These are phyloP conservation scores for Nycticorax nycticorax DNA, from an alignment of 2,113 vertebrate genomes.

Conservation along the genomic window DNA sequence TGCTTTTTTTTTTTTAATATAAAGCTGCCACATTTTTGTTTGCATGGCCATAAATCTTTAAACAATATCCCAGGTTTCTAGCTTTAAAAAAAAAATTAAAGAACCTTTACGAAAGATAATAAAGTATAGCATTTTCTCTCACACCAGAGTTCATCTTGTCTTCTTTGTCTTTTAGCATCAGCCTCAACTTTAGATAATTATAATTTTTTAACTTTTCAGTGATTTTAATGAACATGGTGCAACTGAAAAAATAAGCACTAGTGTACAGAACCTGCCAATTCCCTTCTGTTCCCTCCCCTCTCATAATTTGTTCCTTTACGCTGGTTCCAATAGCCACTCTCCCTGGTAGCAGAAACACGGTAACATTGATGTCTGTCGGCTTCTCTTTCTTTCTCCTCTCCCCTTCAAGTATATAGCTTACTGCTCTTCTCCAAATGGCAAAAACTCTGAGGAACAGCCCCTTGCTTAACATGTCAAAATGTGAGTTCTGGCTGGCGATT, in stretches of 20 bases:
- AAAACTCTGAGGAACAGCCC: constrained; percentile 57
- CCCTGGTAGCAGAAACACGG: constrained; percentile 64
- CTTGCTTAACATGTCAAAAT: constrained; percentile 71
- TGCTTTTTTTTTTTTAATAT: neutral
- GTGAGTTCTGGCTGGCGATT: constrained; percentile 68
- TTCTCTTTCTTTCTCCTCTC: constrained; percentile 15
- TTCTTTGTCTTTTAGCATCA: neutral
- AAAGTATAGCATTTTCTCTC: neutral
- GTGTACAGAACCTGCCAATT: neutral
- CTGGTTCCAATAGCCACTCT: constrained; percentile 43
- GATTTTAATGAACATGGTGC: neutral
- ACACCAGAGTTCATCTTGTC: neutral
- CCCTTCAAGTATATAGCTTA: neutral
- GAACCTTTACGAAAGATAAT: neutral
- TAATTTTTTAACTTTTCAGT: neutral
- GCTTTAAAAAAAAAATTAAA: neutral
- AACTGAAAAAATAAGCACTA: constrained; percentile 8
- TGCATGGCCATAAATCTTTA: neutral
- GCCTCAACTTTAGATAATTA: neutral
- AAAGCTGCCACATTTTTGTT: neutral
- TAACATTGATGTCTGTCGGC: constrained; percentile 40
- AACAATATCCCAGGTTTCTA: neutral
- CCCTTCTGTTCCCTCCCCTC: constrained; percentile 5
- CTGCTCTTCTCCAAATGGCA: constrained; percentile 59
- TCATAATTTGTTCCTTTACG: constrained; percentile 55